A percentile compares a stretch with the other conserved stretches of the same genome.
phyloP scores from a whole-genome alignment of 2,113 vertebrate species.

The Charina bottae region DNA sequence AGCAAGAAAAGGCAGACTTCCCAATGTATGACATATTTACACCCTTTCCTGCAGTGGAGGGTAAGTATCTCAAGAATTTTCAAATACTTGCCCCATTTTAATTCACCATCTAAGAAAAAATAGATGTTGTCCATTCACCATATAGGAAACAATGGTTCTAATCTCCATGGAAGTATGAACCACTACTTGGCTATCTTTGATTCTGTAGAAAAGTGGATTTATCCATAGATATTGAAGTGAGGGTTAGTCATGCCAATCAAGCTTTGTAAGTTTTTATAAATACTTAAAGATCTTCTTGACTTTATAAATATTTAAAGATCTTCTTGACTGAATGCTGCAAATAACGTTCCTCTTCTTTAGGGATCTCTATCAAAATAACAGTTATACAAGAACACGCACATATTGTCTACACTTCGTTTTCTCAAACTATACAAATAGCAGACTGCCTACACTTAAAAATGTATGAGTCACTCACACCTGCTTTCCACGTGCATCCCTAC shows the following conservation, averaged over 20 bases:
- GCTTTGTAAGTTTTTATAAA: not conserved
- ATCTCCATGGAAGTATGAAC: not conserved
- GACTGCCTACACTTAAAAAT: not conserved
- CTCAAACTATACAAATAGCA: not conserved
- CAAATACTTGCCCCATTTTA: not conserved
- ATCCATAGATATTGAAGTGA: not conserved
- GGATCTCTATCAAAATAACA: not conserved
- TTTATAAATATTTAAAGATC: not conserved
- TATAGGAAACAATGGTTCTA: not conserved
- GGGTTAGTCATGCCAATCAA: not conserved
- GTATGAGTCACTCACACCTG: not conserved
- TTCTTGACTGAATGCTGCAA: not conserved
- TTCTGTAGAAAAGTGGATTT: not conserved
- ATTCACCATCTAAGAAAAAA: not conserved
- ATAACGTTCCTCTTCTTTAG: not conserved
- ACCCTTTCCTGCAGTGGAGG: not conserved
- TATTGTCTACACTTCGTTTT: accelerated
- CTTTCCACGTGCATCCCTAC: not conserved
- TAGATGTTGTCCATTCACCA: not conserved
- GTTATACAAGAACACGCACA: not conserved
- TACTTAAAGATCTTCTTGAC: not conserved
- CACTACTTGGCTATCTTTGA: not conserved
- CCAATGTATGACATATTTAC: not conserved
- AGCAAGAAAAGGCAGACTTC: not conserved
- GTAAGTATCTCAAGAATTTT: not conserved